Evolutionary conservation across 1,140 invertebrate species (phyloP).

Genomic region (Neoseiulus cucumeris): DNA sequence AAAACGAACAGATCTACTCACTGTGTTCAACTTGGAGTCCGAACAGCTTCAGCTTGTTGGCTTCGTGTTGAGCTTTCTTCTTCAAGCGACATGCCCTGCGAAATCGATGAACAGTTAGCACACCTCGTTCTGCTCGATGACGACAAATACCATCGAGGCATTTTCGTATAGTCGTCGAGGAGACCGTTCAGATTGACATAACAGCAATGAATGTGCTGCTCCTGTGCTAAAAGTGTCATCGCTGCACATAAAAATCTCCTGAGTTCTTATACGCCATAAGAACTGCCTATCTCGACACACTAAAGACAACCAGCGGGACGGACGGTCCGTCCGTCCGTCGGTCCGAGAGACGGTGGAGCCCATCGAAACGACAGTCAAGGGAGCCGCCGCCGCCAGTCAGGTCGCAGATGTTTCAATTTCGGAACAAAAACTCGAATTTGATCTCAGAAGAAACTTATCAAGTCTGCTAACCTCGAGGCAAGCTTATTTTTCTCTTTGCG

Average conservation of each 20-base stretch:
- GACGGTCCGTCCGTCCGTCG: not conserved
- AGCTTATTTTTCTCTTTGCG: constrained; percentile 95
- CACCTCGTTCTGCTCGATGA: no score
- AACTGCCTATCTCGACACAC: not conserved
- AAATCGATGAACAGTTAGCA: constrained; percentile 1
- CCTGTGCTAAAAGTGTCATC: no score
- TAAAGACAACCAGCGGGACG: not conserved
- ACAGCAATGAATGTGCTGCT: no score
- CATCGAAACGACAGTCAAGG: no score
- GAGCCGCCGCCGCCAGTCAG: no score
- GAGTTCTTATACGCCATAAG: no score
- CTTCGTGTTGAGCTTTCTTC: constrained; percentile 85
- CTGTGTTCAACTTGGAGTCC: constrained; percentile 83
- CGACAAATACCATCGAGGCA: no score
- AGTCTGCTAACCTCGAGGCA: constrained; percentile 45
- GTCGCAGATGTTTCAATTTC: not conserved
- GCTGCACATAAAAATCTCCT: no score
- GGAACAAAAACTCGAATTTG: not conserved
- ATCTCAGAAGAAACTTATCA: constrained; percentile 1
- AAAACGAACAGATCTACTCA: constrained; percentile 33
- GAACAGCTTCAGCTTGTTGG: constrained; percentile 80
- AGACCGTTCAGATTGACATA: no score
- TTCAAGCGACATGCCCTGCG: constrained; percentile 70
- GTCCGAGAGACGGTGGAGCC: not conserved
- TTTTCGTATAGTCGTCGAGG: no score